phyloP scores from a whole-genome alignment of 2,113 vertebrate genomes.

The Puntigrus tetrazona region DNA sequence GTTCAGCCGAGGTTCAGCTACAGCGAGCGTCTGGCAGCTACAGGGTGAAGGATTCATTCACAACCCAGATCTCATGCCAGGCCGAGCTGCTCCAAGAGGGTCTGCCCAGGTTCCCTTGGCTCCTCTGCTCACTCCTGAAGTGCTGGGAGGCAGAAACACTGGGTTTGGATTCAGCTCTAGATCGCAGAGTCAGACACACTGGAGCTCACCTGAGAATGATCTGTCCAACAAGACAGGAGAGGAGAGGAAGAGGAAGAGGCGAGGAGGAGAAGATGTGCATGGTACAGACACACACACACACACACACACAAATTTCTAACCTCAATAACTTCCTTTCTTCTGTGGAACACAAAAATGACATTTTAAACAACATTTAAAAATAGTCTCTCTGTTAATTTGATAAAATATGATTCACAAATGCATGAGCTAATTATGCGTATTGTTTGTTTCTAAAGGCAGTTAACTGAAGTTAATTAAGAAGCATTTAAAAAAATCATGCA shows the following conservation, averaged over 20 bases:
- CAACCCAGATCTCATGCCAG: not conserved
- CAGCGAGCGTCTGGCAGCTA: slow-evolving; percentile 8
- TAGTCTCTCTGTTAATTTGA: not conserved
- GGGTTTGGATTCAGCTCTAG: not conserved
- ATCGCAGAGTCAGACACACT: not conserved
- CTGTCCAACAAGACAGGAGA: slow-evolving; percentile 45
- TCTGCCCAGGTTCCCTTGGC: not conserved
- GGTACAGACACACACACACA: slow-evolving; percentile 27
- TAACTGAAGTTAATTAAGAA: not conserved
- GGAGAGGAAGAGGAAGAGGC: slow-evolving; percentile 76
- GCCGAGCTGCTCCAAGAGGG: not conserved
- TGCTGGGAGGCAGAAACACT: not conserved
- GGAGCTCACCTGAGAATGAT: slow-evolving; percentile 44
- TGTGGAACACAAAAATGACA: not conserved
- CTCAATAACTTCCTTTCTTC: not conserved
- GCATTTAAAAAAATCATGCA: not conserved
- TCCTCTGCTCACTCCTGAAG: not conserved
- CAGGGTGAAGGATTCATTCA: slow-evolving; percentile 7
- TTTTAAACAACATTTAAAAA: not conserved
- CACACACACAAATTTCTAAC: not conserved
- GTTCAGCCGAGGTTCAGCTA: not conserved
- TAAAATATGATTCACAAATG: not conserved
- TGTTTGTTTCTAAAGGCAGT: not conserved
- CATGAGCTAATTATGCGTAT: not conserved
- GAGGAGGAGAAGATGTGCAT: slow-evolving; percentile 55